Base-by-base conservation (phyloP, 2,888 invertebrate species). In the Eristalinus aeneus region DNA sequence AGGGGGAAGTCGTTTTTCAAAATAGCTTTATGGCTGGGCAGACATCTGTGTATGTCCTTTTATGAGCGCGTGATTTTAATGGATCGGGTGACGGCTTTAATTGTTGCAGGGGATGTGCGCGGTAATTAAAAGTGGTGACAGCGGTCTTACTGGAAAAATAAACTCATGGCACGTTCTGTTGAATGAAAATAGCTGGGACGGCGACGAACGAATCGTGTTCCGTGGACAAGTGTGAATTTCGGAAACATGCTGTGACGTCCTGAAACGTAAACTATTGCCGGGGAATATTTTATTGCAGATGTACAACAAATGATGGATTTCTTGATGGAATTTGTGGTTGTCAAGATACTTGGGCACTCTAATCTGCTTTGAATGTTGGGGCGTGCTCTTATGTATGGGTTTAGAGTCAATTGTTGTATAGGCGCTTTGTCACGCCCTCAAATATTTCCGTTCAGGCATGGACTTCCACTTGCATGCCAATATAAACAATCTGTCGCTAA, bases 71-170 rank as follows among this genome's bases (percentile, higher is more conserved):
- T 75, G 85, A 76, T 68, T 85, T 80, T 85, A 80, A 80, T 85
- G 80, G 81, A 67, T 80, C 61, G 65, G 73, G 72, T 73, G 80
- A 80, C 80, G 72, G 54, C 46, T 85, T 85, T 80, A 80, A 85
- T 85, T 85, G 76, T 72, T 76, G 63, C 58, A 32, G 73, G 79
- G 63, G 67, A 46, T 78, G 77, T 32, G 69, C 61, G 69, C 68
- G 34, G 80, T 65, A 80, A 81, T 85, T 85, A 85, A 76, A 85
- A 73, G 80, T 73, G 85, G 80, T 64, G 85, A 80, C 85, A 81
- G 73, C 72, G 76, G 58, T 76, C 75, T 85, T 67, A 39, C 36
- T 65, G 23, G 23, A 56, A 56, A 56, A 56, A 75, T 68, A 84
- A 78, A 71, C 74, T 74, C 74, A 54, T 71, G 84, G 67, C 79